Evolutionary conservation across 2,113 vertebrate genomes (phyloP).

Genomic region (Brienomyrus brachyistius): DNA sequence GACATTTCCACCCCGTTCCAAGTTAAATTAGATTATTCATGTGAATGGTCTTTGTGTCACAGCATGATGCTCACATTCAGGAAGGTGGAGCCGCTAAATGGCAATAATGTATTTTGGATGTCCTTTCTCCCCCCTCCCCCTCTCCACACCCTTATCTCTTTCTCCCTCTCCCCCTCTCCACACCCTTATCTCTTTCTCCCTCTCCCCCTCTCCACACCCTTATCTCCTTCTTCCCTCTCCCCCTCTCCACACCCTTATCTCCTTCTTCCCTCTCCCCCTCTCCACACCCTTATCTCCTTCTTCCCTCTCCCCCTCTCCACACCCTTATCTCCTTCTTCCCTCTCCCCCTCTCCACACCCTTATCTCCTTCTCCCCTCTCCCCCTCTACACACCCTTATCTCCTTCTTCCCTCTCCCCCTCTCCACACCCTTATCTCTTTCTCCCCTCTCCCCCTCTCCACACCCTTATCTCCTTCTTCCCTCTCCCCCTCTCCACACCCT

Average conservation of each 20-base stretch:
- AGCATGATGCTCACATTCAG: not conserved
- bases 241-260: not conserved
- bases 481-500: not conserved
- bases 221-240: not conserved
- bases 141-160: not conserved
- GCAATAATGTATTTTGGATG: constrained; percentile 1
- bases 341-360: not conserved
- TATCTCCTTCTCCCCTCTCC: not conserved
- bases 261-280: not conserved
- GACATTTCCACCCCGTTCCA: constrained; percentile 13
- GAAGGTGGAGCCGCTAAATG: not conserved
- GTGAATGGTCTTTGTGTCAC: not conserved
- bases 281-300: not conserved
- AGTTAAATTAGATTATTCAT: constrained; percentile 20
- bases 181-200: not conserved
- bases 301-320: not conserved
- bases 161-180: not conserved
- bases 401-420: not conserved
- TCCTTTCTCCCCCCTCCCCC: not conserved
- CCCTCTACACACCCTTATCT: too few species aligned
- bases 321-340: not conserved
- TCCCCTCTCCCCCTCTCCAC: not conserved
- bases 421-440: not conserved
- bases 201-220: not conserved
- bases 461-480: not conserved